Conservation (phyloP, 1,140 invertebrate species). For the Solenopsis invicta region DNA sequence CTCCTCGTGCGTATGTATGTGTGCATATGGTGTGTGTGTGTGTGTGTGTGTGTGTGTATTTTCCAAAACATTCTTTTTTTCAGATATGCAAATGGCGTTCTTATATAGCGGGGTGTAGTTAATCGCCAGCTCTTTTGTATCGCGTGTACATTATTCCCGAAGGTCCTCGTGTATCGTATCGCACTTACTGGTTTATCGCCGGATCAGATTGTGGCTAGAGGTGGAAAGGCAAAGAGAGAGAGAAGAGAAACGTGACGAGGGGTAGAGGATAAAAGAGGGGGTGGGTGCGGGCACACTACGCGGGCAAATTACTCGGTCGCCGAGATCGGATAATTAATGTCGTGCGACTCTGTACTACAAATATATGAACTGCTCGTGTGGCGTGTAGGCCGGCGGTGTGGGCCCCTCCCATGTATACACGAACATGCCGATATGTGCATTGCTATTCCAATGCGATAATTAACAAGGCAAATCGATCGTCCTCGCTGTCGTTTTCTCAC, state of each 20-base stretch:
- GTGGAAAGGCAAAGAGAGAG: slow-evolving; percentile 2
- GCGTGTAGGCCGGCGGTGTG: slow-evolving; percentile 9
- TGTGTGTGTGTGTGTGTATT: background rate
- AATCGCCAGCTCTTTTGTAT: slow-evolving; percentile 43
- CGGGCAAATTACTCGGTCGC: slow-evolving; percentile 49
- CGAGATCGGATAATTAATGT: slow-evolving; percentile 54
- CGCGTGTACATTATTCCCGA: slow-evolving; percentile 46
- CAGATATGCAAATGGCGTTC: slow-evolving; percentile 1
- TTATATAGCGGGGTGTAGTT: background rate
- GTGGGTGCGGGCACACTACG: too few relatives aligned
- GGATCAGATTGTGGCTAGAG: slow-evolving; percentile 32
- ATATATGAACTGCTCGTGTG: slow-evolving; percentile 34
- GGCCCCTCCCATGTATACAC: background rate
- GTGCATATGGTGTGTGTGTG: too few relatives aligned
- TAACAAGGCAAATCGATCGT: slow-evolving; percentile 55
- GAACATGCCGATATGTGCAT: slow-evolving; percentile 9
- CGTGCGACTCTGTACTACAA: slow-evolving; percentile 32
- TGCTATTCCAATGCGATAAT: slow-evolving; percentile 35
- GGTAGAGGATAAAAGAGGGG: background rate
- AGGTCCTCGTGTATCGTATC: slow-evolving; percentile 45
- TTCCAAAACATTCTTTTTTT: background rate
- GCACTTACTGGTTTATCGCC: slow-evolving; percentile 32
- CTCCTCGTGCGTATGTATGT: background rate
- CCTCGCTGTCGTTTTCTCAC: slow-evolving; percentile 46
- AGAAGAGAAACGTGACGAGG: background rate